Evolutionary conservation across 2,888 invertebrate species (phyloP).

Genomic region (Ornithoptera priamus): DNA sequence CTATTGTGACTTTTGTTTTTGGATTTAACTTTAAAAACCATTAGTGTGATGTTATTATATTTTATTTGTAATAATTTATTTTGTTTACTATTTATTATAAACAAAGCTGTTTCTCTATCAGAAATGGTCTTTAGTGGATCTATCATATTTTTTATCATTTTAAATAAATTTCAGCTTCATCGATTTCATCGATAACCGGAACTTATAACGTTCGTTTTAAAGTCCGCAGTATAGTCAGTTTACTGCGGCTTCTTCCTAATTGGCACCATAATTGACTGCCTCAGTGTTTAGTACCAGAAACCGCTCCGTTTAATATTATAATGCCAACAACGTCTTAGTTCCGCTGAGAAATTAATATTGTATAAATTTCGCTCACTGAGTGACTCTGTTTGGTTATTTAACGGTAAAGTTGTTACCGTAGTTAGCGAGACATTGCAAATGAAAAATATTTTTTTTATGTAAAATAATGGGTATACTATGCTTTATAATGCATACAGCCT

Average conservation of each 20-base stretch:
- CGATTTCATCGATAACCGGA: neutral
- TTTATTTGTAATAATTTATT: neutral
- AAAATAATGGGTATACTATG: neutral
- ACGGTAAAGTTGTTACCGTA: slow-evolving; percentile 2
- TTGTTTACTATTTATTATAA: neutral
- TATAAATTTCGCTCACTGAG: slow-evolving; percentile 2
- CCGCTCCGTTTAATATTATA: slow-evolving; percentile 26
- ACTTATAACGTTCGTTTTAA: slow-evolving; percentile 29
- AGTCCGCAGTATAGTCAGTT: slow-evolving; percentile 33
- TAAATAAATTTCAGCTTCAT: neutral
- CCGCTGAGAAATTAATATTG: slow-evolving; percentile 6
- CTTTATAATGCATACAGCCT: neutral
- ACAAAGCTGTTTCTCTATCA: no score
- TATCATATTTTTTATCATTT: no score
- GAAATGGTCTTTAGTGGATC: no score
- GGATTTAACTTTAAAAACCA: slow-evolving; percentile 2
- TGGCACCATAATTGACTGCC: slow-evolving; percentile 48
- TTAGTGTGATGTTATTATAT: neutral
- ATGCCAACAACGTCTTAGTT: neutral
- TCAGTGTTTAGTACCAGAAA: slow-evolving; percentile 36
- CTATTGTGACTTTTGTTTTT: neutral
- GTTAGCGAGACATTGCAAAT: neutral
- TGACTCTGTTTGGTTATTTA: neutral
- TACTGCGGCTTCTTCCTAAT: slow-evolving; percentile 44
- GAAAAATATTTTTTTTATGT: neutral